Evolutionary conservation across 35 echinoderm and acorn worm species (phyloP), one percentile per base, ranked within the genome.

Genomic region (Eucidaris tribuloides): DNA sequence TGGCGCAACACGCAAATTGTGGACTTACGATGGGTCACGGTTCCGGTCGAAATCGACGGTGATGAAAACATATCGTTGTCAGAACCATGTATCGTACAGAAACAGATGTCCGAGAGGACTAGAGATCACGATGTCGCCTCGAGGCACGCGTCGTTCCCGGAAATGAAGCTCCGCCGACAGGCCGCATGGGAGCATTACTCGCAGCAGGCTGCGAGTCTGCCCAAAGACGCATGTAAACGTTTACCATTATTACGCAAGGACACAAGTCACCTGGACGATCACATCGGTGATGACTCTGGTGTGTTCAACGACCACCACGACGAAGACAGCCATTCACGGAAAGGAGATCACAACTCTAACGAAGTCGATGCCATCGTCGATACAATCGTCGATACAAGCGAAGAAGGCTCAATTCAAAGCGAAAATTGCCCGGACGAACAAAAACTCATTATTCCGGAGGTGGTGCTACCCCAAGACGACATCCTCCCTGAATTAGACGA

Each of bases 251-350:
- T 41, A 14, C 38, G 44, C 35, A 74, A 74, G 44, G 68, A 74
- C 28, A 5, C 2, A 19, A 74, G 41, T 40, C 68, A 74, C 20
- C 37, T 74, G 7, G 68, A 74, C 2, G 68, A 74, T 24, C 68
- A 74, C 3, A 74, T 74, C 25, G 68, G 68, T 38, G 68, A 74
- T 74, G 68, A 74, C 25, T 74, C 68, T 19, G 68, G 68, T 44
- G 68, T 74, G 37, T 74, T 74, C 68, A 74, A 74, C 37, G 68
- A 74, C 30, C 68, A 74, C 68, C 68, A 74, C 9, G 68, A 74
- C 7, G 68, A 74, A 24, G 14, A 38, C 33, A 74, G 41, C 6
- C 41, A 44, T n/a, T 42, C 22, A 18, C 33, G 44, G 35, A 44
- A 74, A 38, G 68, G 68, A n/a, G 68, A 74, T 41, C 22, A n/a